These are phyloP conservation scores for Cyrtodaria siliqua DNA, from an alignment of 2,888 invertebrate genomes.

Conservation along the genomic window DNA sequence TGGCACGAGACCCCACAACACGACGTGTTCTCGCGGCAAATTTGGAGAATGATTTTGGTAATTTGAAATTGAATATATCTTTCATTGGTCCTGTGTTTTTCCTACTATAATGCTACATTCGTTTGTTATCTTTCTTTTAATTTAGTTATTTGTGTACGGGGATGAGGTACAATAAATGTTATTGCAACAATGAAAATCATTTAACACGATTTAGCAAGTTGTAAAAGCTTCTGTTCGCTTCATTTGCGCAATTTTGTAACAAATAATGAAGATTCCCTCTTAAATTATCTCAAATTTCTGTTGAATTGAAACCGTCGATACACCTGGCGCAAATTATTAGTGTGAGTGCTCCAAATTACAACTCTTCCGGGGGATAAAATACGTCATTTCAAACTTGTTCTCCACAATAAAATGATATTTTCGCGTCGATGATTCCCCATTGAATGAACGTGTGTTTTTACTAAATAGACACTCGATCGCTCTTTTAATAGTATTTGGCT, in stretches of 20 bases:
- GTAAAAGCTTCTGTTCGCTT: slow-evolving; percentile 28
- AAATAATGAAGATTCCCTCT: slow-evolving; percentile 28
- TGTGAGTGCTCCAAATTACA: slow-evolving; percentile 40
- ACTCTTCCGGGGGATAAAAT: slow-evolving; percentile 13
- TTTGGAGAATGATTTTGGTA: slow-evolving; percentile 2
- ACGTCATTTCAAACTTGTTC: slow-evolving; percentile 28
- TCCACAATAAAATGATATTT: slow-evolving; percentile 39
- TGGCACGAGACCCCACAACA: slow-evolving; percentile 46
- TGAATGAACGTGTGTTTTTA: slow-evolving; percentile 15
- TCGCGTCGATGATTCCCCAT: slow-evolving; percentile 24
- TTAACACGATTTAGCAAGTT: slow-evolving; percentile 21
- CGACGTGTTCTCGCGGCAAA: slow-evolving; percentile 3
- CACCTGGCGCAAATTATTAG: slow-evolving; percentile 44
- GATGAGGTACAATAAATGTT: not conserved
- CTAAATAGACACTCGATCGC: slow-evolving; percentile 14
- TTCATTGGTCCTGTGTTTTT: no score
- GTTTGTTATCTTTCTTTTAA: slow-evolving; percentile 6
- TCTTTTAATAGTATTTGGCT: slow-evolving; percentile 19
- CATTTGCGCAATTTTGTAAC: slow-evolving; percentile 27
- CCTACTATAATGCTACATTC: slow-evolving; percentile 15
- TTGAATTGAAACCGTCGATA: slow-evolving; percentile 27
- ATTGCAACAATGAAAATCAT: slow-evolving; percentile 17
- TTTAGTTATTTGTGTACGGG: slow-evolving; percentile 28
- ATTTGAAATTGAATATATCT: not conserved
- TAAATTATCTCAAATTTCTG: slow-evolving; percentile 42